Conservation (phyloP, 2,888 invertebrate genomes). For the Dorcus hopei region DNA sequence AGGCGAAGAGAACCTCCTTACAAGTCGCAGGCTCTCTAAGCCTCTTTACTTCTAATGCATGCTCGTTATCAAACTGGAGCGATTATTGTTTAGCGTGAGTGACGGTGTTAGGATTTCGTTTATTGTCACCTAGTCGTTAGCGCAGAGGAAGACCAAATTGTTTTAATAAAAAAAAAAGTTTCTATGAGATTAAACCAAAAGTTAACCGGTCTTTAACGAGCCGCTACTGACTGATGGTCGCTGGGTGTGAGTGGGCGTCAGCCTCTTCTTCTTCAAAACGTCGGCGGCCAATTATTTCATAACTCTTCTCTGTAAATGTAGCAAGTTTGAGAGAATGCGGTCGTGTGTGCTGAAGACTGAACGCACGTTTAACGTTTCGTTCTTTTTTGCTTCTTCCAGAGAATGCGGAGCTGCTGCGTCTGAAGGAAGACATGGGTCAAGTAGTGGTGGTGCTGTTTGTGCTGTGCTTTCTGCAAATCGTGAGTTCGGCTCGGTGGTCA, state of each 20-base stretch:
- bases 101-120: conserved; percentile 18
- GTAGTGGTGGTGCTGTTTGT: conserved; percentile 34
- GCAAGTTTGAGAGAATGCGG: too few relatives aligned
- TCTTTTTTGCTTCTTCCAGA: conserved; percentile 8
- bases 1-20: conserved; percentile 18
- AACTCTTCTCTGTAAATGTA: too few relatives aligned
- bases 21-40: conserved; percentile 18
- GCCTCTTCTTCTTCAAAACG: too few relatives aligned
- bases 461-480: conserved; percentile 33
- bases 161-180: too few relatives aligned
- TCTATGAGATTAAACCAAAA: too few relatives aligned
- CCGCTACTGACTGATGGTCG: too few relatives aligned
- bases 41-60: conserved; percentile 19
- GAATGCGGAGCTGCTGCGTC: conserved; percentile 6
- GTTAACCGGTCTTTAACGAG: too few relatives aligned
- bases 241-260: too few relatives aligned
- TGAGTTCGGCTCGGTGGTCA: conserved; percentile 45
- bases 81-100: conserved; percentile 30
- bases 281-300: too few relatives aligned
- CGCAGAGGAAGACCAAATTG: too few relatives aligned
- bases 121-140: not conserved
- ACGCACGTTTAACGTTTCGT: too few relatives aligned
- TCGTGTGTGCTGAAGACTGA: too few relatives aligned
- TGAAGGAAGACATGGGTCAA: conserved; percentile 11
- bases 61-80: conserved; percentile 27